phyloP scores from a whole-genome alignment of 2,797 vertebrate genomes.

The Spheniscus humboldti region DNA sequence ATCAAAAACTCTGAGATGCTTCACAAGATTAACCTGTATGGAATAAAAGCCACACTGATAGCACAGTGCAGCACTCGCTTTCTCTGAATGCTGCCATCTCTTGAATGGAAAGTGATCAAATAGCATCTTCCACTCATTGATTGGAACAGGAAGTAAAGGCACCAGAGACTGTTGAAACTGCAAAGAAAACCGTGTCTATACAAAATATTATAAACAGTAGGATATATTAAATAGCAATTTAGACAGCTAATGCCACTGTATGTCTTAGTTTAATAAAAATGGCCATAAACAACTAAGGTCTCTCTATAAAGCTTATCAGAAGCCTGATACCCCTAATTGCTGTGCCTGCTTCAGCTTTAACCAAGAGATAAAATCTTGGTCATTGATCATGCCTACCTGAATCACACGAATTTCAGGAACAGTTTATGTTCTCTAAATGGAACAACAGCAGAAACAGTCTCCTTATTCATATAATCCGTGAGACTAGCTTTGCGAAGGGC shows the following conservation, averaged over 20 bases:
- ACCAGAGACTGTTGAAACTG: not conserved
- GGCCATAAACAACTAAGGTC: not conserved
- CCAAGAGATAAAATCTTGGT: not conserved
- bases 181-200: not conserved
- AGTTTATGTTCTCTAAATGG: not conserved
- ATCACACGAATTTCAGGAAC: not conserved
- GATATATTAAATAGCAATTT: not conserved
- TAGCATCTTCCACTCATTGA: not conserved
- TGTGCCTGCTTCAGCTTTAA: not conserved
- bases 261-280: not conserved
- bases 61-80: not conserved
- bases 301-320: not conserved
- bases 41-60: constrained; percentile 8
- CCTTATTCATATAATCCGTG: not conserved
- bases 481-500: not conserved
- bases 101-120: constrained; percentile 7
- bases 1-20: constrained; percentile 21
- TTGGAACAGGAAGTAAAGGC: not conserved
- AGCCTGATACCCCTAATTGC: not conserved
- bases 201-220: not conserved
- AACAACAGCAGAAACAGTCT: not conserved
- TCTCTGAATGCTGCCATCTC: not conserved
- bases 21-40: not conserved
- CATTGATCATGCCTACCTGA: not conserved
- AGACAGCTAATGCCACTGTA: not conserved